Evolutionary conservation across 2,888 invertebrate genomes (phyloP).

Genomic region (Peribatodes rhomboidaria): DNA sequence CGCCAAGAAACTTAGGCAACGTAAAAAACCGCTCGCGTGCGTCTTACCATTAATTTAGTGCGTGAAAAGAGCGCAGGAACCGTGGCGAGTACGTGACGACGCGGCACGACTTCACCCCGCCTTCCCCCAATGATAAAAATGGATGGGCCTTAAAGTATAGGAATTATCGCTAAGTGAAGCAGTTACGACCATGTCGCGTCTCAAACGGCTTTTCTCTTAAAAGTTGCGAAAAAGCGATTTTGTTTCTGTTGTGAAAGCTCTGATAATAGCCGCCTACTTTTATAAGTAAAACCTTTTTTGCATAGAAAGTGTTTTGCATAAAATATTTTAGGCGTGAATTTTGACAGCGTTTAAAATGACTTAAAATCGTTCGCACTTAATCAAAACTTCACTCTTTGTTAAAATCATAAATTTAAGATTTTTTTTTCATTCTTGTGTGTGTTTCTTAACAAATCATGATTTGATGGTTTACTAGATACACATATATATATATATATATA

Average conservation of each 20-base stretch:
- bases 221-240: conserved; percentile 27
- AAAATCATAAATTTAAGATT: too few species aligned
- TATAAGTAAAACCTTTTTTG: conserved; percentile 20
- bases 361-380: neutral
- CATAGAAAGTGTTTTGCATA: conserved; percentile 12
- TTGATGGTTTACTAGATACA: too few species aligned
- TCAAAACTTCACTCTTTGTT: too few species aligned
- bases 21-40: conserved; percentile 66
- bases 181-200: conserved; percentile 31
- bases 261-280: conserved; percentile 21
- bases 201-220: conserved; percentile 27
- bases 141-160: conserved; percentile 65
- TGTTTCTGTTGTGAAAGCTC: conserved; percentile 19
- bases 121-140: conserved; percentile 64
- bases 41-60: conserved; percentile 77
- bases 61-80: conserved; percentile 71
- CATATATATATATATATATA: too few species aligned
- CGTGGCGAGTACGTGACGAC: conserved; percentile 60
- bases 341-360: neutral
- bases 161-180: conserved; percentile 58
- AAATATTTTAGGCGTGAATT: neutral
- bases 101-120: conserved; percentile 56
- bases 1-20: conserved; percentile 42
- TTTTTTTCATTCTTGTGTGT: neutral
- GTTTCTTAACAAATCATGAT: too few species aligned